Evolutionary conservation across 1,140 invertebrate species (phyloP).

Genomic region (Drosophila willistoni): DNA sequence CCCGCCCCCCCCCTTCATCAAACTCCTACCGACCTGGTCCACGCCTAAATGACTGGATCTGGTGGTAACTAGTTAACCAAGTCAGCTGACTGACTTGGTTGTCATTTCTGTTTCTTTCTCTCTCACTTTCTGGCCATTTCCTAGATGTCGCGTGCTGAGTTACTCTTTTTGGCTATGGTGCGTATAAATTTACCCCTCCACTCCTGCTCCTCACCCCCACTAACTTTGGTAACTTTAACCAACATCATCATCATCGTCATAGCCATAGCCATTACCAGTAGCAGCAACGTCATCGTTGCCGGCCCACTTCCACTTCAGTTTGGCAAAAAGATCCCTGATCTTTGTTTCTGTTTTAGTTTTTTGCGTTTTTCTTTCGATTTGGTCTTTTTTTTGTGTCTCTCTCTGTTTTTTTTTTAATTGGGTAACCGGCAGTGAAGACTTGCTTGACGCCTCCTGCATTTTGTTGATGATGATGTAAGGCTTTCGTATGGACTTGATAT

Average conservation of each 20-base stretch:
- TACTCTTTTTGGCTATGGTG: slow-evolving; percentile 29
- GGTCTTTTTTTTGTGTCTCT: neutral
- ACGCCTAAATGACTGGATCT: slow-evolving; percentile 74
- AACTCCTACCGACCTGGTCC: slow-evolving; percentile 27
- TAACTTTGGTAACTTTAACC: no score
- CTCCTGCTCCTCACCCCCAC: neutral
- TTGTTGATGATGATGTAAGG: slow-evolving; percentile 61
- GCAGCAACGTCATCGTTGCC: slow-evolving; percentile 21
- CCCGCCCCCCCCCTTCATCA: neutral
- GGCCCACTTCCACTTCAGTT: slow-evolving; percentile 46
- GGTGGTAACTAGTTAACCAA: slow-evolving; percentile 58
- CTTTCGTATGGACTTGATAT: slow-evolving; percentile 70
- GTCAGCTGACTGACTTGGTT: slow-evolving; percentile 72
- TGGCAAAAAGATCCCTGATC: slow-evolving; percentile 71
- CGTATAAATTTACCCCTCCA: slow-evolving; percentile 10
- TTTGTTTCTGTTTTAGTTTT: slow-evolving; percentile 42
- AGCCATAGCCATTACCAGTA: neutral
- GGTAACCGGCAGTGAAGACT: slow-evolving; percentile 64
- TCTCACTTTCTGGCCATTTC: slow-evolving; percentile 53
- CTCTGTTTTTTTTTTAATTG: slow-evolving; percentile 56
- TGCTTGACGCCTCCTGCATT: slow-evolving; percentile 40
- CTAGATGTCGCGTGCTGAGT: slow-evolving; percentile 74
- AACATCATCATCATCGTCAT: neutral
- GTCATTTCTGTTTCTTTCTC: slow-evolving; percentile 42
- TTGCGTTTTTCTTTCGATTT: slow-evolving; percentile 32